phyloP scores from a whole-genome alignment of 2,113 vertebrate species.

The Narcine bancroftii region DNA sequence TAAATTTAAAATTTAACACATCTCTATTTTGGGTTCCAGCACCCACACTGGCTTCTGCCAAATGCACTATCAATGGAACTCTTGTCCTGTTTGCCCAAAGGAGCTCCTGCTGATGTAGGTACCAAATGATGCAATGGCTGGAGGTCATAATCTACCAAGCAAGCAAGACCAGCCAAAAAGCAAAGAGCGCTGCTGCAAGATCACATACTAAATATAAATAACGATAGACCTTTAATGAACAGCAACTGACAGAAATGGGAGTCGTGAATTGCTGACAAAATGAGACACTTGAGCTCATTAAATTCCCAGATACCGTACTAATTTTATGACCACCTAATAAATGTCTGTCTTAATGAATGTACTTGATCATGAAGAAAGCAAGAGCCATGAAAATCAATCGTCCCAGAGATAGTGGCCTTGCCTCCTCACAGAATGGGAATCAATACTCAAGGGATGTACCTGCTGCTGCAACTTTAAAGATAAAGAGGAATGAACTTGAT shows the following conservation, averaged over 20 bases:
- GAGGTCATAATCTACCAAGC: no score
- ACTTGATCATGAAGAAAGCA: conserved; percentile 10
- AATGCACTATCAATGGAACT: background rate
- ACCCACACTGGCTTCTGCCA: background rate
- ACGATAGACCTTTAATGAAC: background rate
- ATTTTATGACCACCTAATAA: conserved; percentile 28
- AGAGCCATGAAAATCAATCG: conserved; percentile 28
- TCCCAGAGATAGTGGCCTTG: background rate
- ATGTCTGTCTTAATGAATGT: conserved; percentile 16
- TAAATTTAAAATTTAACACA: no score
- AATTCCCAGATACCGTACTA: conserved; percentile 29
- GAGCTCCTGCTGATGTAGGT: background rate
- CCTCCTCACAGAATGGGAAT: background rate
- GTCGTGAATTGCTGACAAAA: conserved; percentile 18
- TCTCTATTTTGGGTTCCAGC: background rate
- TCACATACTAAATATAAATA: background rate
- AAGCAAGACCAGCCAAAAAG: background rate
- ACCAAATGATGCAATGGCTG: background rate
- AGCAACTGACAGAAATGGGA: conserved; percentile 8
- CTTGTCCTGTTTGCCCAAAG: no score
- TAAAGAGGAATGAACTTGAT: background rate
- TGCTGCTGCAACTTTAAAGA: background rate
- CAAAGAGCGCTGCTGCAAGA: background rate
- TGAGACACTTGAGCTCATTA: conserved; percentile 26
- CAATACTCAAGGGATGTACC: background rate